Base-by-base conservation (phyloP, 35 echinoderm and acorn worm species). In the Chiridota heheva region DNA sequence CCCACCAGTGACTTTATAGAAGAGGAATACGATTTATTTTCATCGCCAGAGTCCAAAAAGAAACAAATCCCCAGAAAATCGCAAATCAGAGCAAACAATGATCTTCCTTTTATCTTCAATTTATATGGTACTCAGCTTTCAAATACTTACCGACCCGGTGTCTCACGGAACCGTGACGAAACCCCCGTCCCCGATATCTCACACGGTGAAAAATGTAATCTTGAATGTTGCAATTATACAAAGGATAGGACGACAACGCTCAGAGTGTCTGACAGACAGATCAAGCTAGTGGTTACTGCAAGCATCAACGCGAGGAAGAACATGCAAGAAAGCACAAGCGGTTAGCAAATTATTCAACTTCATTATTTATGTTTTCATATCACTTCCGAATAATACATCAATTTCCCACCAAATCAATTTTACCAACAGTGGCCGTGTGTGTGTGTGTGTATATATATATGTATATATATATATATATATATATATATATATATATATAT, bases 51-150 rank as follows among this genome's bases (percentile, higher is more conserved):
- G n/a, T 20, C 36, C 15, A 13, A 6, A 22, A 69, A 36, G 18
- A 40, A 40, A 20, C 30, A 34, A 3, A 2, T 2, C 6, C 65
- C 33, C 37, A 17, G 22, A 5, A 69, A 69, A 38, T 36, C 65
- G 30, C 65, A 69, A 22, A 34, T 69, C 32, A 69, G 42, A 69
- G 8, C 35, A 38, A 32, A 69, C 1, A 69, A 69, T 34, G 65
- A 69, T 38, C 65, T 69, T 69, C 65, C 65, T 2, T 5, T 39
- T 38, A 69, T 69, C 22, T 69, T 38, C 27, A 34, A 69, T 24
- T 38, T 69, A 39, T 69, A 69, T 39, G 65, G 65, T 2, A 13
- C 13, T 8, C 65, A 69, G 24, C 65, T 69, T 6, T 18, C 33
- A 32, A 33, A 69, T 31, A 38, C 65, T 2, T 69, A 29, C 24